A percentile compares a stretch with the other conserved stretches of the same genome.
These are phyloP conservation scores for Hofmannophila pseudospretella DNA, from an alignment of 2,888 invertebrate genomes.

Conservation along the genomic window DNA sequence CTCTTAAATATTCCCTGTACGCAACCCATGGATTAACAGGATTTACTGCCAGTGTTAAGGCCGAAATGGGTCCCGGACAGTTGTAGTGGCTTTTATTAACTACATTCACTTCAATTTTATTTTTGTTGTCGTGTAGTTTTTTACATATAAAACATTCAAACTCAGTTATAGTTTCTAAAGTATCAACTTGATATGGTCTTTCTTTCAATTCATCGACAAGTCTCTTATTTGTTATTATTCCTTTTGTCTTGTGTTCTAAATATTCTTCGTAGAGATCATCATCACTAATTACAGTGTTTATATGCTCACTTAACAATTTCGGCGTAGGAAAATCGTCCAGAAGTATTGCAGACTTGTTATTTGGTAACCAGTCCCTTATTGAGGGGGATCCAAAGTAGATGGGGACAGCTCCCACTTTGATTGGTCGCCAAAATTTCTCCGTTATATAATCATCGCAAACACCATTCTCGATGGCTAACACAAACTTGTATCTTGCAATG, in stretches of 20 bases:
- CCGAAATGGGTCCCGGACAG: slow-evolving; percentile 70
- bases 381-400: slow-evolving; percentile 89
- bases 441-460: slow-evolving; percentile 91
- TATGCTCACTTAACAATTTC: slow-evolving; percentile 76
- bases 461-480: slow-evolving; percentile 90
- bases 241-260: slow-evolving; percentile 81
- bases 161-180: slow-evolving; percentile 63
- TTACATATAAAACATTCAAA: slow-evolving; percentile 87
- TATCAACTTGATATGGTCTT: slow-evolving; percentile 60
- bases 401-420: slow-evolving; percentile 87
- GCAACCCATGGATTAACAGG: slow-evolving; percentile 54
- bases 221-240: slow-evolving; percentile 62
- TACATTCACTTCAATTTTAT: slow-evolving; percentile 24
- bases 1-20: slow-evolving; percentile 46
- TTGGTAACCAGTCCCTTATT: slow-evolving; percentile 87
- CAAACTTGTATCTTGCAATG: slow-evolving; percentile 86
- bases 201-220: slow-evolving; percentile 63
- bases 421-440: slow-evolving; percentile 91
- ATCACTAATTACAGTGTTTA: slow-evolving; percentile 76
- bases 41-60: slow-evolving; percentile 36
- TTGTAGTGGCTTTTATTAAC: slow-evolving; percentile 68
- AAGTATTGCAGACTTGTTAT: slow-evolving; percentile 83
- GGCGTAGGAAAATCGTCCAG: slow-evolving; percentile 82
- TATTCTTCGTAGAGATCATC: slow-evolving; percentile 81
- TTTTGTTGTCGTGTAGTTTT: slow-evolving; percentile 50